phyloP scores from a whole-genome alignment of 2,797 vertebrate genomes.

The Remorina albescens region DNA sequence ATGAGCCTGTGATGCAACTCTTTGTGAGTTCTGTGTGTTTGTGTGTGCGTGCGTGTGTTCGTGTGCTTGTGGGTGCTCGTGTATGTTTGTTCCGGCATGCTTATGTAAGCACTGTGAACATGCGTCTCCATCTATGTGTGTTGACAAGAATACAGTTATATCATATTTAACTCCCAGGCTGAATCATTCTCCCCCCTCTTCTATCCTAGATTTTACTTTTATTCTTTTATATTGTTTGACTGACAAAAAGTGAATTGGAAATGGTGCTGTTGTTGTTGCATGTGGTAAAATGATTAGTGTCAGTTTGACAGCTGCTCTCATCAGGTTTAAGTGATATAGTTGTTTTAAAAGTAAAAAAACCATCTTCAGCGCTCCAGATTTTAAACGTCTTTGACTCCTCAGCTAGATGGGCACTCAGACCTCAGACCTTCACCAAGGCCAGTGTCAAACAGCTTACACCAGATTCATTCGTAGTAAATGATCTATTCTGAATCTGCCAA shows the following conservation, averaged over 20 bases:
- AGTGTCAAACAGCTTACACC: no score
- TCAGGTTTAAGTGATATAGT: conserved; percentile 11
- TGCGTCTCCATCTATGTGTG: conserved; percentile 67
- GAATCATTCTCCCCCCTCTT: conserved; percentile 46
- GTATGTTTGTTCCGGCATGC: conserved; percentile 72
- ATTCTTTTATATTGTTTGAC: conserved; percentile 41
- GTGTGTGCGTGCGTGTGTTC: conserved; percentile 16
- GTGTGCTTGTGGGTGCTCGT: conserved; percentile 34
- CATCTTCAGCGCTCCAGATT: background rate
- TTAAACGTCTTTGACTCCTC: background rate
- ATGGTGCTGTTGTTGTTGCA: conserved; percentile 2
- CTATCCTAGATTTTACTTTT: conserved; percentile 36
- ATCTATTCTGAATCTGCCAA: no score
- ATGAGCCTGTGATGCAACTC: conserved; percentile 77
- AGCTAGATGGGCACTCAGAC: no score
- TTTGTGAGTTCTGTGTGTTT: conserved; percentile 61
- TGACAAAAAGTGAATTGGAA: conserved; percentile 20
- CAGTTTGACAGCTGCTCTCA: conserved; percentile 17
- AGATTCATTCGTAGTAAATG: no score
- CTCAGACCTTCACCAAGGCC: no score
- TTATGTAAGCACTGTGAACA: conserved; percentile 82
- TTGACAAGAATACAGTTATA: conserved; percentile 80
- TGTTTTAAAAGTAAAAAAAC: background rate
- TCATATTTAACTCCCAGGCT: conserved; percentile 74
- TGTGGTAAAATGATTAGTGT: conserved; percentile 18